phyloP scores from a whole-genome alignment of 2,113 vertebrate species.

The Sylvietta virens region DNA sequence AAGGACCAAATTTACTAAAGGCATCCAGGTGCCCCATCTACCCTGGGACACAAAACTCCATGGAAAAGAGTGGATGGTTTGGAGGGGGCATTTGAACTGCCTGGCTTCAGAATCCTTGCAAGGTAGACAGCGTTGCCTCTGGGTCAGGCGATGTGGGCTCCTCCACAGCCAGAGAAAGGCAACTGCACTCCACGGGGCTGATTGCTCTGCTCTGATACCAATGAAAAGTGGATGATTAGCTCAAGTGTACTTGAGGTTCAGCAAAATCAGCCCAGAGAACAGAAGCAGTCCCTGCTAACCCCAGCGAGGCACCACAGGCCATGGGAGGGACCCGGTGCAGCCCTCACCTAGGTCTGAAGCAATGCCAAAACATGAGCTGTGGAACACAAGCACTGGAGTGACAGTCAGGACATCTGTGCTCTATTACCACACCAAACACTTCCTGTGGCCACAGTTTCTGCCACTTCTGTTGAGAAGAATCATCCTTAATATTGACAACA shows the following conservation, averaged over 20 bases:
- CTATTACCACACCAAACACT: background rate
- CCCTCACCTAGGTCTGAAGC: background rate
- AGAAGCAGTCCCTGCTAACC: background rate
- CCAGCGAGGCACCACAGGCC: rapidly evolving
- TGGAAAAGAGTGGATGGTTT: rapidly evolving
- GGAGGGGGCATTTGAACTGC: background rate
- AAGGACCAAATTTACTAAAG: background rate
- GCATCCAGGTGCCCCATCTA: background rate
- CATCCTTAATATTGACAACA: background rate
- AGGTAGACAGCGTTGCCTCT: rapidly evolving
- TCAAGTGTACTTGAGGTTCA: background rate
- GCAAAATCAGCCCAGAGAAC: background rate
- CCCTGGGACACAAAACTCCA: background rate
- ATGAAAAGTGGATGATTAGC: background rate
- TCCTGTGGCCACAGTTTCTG: background rate
- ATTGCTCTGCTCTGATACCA: background rate
- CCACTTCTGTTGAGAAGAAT: background rate
- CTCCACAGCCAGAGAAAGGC: background rate
- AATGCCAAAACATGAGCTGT: rapidly evolving
- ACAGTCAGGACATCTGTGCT: background rate
- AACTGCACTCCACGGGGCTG: background rate
- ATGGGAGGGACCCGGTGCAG: rapidly evolving
- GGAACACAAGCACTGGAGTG: background rate
- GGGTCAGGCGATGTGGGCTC: rapidly evolving
- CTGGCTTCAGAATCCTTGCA: background rate